Base-by-base conservation (phyloP, 2,113 vertebrate genomes). In the Amphiprion percula region DNA sequence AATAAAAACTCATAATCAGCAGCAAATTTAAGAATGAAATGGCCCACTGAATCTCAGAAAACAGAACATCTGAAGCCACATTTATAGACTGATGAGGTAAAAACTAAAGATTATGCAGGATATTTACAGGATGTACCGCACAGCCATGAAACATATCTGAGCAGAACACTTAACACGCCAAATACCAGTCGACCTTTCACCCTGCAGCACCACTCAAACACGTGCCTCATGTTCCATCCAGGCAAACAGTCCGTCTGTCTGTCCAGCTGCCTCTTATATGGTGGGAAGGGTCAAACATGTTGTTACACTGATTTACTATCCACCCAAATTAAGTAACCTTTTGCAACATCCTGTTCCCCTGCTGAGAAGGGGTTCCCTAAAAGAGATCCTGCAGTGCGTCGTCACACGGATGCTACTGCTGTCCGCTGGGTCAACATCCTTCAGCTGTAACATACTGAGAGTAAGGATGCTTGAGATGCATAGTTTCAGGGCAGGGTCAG, bases 251-350 rank as follows among this genome's bases (percentile, higher is more conserved):
- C 49, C 77, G 70, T 49, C 7, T 24, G 28, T 82, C 74, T 68
- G 74, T 63, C 56, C 77, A 85, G 82, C 74, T 83, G 83, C 70
- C 56, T 86, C 26, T 41, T 65, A 75, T 65, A 66, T 62, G 73
- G 56, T 75, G 80, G 80, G 78, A 79, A 79, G 87, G 79, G 76
- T 85, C 79, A 56, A 61, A 79, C 44, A 69, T 77, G 77, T 69
- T 79, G 46, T 75, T 66, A 56, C 39, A 59, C 37, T 84, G 87
- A 90, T 88, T 91, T 90, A 88, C 41, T 72, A 47, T 33, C 23
- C 49, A 24, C 58, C n/a, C 17, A 39, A 80, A 59, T 68, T 53
- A 68, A 58, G 56, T 26, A 76, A 61, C 60, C 68, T 24, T 21
- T 66, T 58, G 69, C 55, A 67, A 49, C 85, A 75, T 87, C 78